Evolutionary conservation across 2,797 vertebrate species (phyloP).

Genomic region (Eulemur rubriventer): DNA sequence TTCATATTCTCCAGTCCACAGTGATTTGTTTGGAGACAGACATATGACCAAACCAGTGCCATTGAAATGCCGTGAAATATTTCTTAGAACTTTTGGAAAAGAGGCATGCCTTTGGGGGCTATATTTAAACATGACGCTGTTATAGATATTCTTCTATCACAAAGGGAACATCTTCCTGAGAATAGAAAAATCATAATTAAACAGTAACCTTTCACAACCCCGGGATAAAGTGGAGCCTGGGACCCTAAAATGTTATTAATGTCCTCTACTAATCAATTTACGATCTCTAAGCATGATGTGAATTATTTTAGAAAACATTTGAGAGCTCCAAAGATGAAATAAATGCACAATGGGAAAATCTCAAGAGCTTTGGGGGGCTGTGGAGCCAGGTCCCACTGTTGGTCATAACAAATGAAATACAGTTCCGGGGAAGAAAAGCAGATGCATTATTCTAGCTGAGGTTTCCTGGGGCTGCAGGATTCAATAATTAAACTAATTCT

Average conservation of each 20-base stretch:
- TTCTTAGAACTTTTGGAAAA: neutral
- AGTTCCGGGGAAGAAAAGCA: neutral
- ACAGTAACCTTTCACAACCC: neutral
- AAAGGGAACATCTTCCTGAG: neutral
- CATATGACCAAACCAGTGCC: neutral
- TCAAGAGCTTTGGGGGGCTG: neutral
- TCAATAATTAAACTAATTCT: neutral
- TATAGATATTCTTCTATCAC: neutral
- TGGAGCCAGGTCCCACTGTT: neutral
- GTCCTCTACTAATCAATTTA: neutral
- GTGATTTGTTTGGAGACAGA: neutral
- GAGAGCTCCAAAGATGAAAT: neutral
- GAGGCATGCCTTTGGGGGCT: neutral
- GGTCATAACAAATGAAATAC: neutral
- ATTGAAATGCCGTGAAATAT: neutral
- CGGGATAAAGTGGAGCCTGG: neutral
- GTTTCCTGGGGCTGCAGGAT: neutral
- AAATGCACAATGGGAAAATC: neutral
- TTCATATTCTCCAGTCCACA: neutral
- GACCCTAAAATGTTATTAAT: neutral
- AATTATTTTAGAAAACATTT: neutral
- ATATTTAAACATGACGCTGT: neutral
- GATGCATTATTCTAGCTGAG: neutral
- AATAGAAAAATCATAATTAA: neutral
- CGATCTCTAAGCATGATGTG: neutral